Evolutionary conservation across 2,113 vertebrate species (phyloP).

Genomic region (Dunckerocampus dactyliophorus): DNA sequence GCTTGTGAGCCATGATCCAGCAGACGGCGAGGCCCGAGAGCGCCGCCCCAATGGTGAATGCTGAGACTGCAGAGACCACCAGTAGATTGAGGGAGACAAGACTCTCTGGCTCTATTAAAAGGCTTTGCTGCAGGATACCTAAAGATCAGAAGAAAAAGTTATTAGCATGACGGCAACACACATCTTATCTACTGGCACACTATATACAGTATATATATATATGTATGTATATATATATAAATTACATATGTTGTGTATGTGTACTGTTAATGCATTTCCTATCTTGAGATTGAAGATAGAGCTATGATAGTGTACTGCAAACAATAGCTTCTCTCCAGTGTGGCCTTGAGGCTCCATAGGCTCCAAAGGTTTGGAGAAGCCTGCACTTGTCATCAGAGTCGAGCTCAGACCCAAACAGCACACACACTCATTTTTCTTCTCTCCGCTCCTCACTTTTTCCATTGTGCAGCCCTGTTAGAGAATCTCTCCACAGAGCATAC

Average conservation of each 20-base stretch:
- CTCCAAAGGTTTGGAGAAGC: slow-evolving; percentile 40
- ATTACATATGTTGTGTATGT: too few species aligned
- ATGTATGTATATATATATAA: too few species aligned
- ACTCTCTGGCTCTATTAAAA: slow-evolving; percentile 86
- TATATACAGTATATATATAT: too few species aligned
- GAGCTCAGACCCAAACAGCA: slow-evolving; percentile 43
- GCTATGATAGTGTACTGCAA: slow-evolving; percentile 13
- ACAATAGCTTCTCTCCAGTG: slow-evolving; percentile 45
- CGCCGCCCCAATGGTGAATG: slow-evolving; percentile 91
- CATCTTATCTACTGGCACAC: too few species aligned
- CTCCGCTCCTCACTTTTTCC: slow-evolving; percentile 51
- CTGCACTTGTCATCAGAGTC: slow-evolving; percentile 63
- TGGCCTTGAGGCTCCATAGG: slow-evolving; percentile 61
- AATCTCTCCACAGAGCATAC: slow-evolving; percentile 47
- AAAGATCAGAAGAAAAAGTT: slow-evolving; percentile 37
- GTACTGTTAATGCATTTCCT: too few species aligned
- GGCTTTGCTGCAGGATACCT: slow-evolving; percentile 90
- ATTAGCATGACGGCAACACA: slow-evolving; percentile 14
- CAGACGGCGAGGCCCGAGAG: slow-evolving; percentile 93
- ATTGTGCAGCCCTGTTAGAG: slow-evolving; percentile 39
- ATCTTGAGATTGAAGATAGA: background rate
- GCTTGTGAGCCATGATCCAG: slow-evolving; percentile 92
- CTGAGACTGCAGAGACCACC: slow-evolving; percentile 89
- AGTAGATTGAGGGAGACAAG: slow-evolving; percentile 95
- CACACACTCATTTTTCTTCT: slow-evolving; percentile 32